phyloP scores from a whole-genome alignment of 2,888 invertebrate genomes.

The Callimorpha dominula region DNA sequence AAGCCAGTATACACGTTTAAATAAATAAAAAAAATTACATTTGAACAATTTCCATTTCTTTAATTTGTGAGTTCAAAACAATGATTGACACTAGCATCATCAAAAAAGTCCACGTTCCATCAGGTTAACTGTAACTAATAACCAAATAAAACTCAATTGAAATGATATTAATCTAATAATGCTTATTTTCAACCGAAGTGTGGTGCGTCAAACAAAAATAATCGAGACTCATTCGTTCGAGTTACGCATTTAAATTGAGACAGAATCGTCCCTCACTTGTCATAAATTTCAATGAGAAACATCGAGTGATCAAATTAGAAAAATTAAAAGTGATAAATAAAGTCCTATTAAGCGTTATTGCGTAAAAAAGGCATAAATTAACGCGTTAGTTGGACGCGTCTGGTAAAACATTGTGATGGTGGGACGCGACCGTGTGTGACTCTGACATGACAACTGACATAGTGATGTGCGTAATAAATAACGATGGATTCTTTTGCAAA shows the following conservation, averaged over 20 bases:
- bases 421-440: slow-evolving; percentile 48
- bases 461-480: slow-evolving; percentile 56
- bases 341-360: slow-evolving; percentile 85
- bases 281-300: slow-evolving; percentile 82
- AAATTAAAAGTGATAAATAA: slow-evolving; percentile 87
- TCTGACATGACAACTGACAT: slow-evolving; percentile 63
- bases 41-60: not conserved
- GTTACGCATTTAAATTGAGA: slow-evolving; percentile 81
- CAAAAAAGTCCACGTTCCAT: slow-evolving; percentile 5
- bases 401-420: slow-evolving; percentile 48
- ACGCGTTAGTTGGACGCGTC: slow-evolving; percentile 62
- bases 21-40: no score
- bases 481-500: slow-evolving; percentile 21
- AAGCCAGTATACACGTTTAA: no score
- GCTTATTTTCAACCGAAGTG: slow-evolving; percentile 36
- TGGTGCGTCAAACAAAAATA: slow-evolving; percentile 55
- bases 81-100: slow-evolving; percentile 7
- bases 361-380: slow-evolving; percentile 87
- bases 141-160: slow-evolving; percentile 37
- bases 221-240: slow-evolving; percentile 78
- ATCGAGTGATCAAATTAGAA: slow-evolving; percentile 83
- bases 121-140: slow-evolving; percentile 38
- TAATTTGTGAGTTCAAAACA: not conserved
- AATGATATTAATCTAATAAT: slow-evolving; percentile 50
- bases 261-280: slow-evolving; percentile 67